A percentile compares a stretch with the other conserved stretches of the same genome.
phyloP scores from a whole-genome alignment of 2,888 invertebrate species.

The Aspidiotus rigidus region DNA sequence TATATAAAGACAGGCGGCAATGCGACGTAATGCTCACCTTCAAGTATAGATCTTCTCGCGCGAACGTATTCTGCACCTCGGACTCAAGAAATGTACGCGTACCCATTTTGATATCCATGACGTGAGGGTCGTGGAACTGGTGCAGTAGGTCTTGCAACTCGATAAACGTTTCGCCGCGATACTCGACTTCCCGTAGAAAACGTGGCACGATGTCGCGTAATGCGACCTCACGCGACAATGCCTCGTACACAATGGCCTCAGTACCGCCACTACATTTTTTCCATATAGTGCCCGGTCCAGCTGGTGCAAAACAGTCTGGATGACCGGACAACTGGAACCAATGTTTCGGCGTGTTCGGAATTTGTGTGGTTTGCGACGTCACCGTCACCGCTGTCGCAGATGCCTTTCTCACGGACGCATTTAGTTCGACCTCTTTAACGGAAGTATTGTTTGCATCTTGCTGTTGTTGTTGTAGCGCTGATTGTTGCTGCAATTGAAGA shows the following conservation, averaged over 20 bases:
- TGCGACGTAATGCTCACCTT: constrained; percentile 47
- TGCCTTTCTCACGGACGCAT: constrained; percentile 5
- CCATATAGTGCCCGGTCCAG: constrained; percentile 87
- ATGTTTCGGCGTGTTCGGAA: constrained; percentile 16
- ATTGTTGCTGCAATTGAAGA: neutral
- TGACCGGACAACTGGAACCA: constrained; percentile 94
- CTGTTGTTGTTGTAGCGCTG: constrained; percentile 1
- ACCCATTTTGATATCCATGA: constrained; percentile 97
- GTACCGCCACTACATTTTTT: constrained; percentile 70
- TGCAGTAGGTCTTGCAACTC: constrained; percentile 89
- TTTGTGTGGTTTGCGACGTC: constrained; percentile 30
- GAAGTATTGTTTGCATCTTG: neutral
- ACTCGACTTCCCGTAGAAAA: constrained; percentile 73
- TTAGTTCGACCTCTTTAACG: too few species aligned
- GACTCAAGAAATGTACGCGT: constrained; percentile 89
- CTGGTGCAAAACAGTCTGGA: constrained; percentile 83
- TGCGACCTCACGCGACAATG: constrained; percentile 62
- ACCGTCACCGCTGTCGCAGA: constrained; percentile 42
- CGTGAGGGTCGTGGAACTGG: constrained; percentile 82
- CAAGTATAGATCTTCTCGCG: constrained; percentile 79
- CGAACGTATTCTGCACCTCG: constrained; percentile 80
- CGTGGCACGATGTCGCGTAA: constrained; percentile 46
- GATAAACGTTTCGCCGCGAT: constrained; percentile 73
- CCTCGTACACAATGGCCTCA: constrained; percentile 69
- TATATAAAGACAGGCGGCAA: too few species aligned